These are phyloP conservation scores for Pristis pectinata DNA, from an alignment of 2,797 vertebrate genomes.

Conservation along the genomic window DNA sequence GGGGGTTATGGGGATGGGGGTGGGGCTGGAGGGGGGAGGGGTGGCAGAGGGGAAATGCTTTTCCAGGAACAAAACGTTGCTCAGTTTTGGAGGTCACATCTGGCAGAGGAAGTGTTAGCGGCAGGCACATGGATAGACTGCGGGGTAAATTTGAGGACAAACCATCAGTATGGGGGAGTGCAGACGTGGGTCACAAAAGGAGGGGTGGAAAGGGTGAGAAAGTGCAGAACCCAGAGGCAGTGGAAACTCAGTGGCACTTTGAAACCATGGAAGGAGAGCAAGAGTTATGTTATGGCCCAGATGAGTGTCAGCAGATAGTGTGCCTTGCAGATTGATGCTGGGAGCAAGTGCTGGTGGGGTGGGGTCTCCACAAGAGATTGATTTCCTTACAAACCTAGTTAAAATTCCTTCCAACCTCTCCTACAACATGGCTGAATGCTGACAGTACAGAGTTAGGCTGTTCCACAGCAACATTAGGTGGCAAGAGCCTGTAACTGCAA, in stretches of 20 bases:
- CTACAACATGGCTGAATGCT: neutral
- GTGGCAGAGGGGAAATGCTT: no score
- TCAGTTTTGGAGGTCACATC: neutral
- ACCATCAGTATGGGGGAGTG: neutral
- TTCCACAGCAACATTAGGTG: constrained; percentile 1
- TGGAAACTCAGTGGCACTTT: no score
- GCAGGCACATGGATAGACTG: neutral
- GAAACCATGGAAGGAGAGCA: neutral
- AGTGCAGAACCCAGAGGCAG: neutral
- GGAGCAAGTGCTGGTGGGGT: neutral
- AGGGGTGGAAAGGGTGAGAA: neutral
- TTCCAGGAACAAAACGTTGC: neutral
- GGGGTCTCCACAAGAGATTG: neutral
- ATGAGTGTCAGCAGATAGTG: neutral
- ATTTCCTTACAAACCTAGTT: neutral
- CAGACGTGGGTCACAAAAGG: neutral
- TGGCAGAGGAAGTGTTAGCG: no score
- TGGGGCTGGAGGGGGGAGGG: neutral
- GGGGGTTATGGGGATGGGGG: no score
- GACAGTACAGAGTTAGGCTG: neutral
- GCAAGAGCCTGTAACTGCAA: neutral
- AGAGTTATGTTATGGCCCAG: neutral
- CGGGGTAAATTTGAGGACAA: neutral
- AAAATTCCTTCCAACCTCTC: neutral
- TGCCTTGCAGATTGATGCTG: neutral